Evolutionary conservation across 30 jellyfish, hydroid and myxozoan genomes (phyloP), one percentile per base, ranked within the genome.

Genomic region (Hydra vulgaris): DNA sequence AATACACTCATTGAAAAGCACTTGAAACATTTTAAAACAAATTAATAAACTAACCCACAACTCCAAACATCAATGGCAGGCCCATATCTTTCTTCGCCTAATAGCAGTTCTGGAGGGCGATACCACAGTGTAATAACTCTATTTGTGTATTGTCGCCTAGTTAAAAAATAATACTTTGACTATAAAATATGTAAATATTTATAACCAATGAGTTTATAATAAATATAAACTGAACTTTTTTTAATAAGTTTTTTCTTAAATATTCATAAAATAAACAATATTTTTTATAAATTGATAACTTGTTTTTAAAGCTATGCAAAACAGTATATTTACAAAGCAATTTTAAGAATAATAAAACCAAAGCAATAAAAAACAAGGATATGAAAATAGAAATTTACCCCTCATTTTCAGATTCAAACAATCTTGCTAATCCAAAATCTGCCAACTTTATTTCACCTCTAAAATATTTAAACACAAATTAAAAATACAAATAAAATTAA

Each of bases 51-150:
- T 25, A 69, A 91, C 98, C 98, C 98, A 74, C 96, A 86, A 82
- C 98, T 92, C 98, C 98, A 92, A 22, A 92, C 96, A 87, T 92
- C 98, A 17, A 92, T 95, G 19, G 94, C 85, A 18, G 96, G 98
- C 8, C 94, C 96, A 72, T 92, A 92, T 76, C 98, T 73, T 73
- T 92, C 98, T 69, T 92, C 96, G 54, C 98, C 98, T 20, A 92
- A 92, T 22, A 92, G 74, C 23, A 92, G 96, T 79, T 92, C 98
- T 5, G 98, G 98, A 0, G 98, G 98, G 23, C 98, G 83, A 74
- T 92, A 92, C 98, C 98, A 92, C 84, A 92, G 66, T 74, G 98
- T 92, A 5, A 92, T 92, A 27, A 92, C 98, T 70, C 95, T 86
- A 71, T 92, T 92, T 54, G 98, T 92, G 79, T 92, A 92, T 25